A percentile compares a stretch with the other conserved stretches of the same genome.
Conservation (phyloP, 1,140 invertebrate genomes). For the Drosophila pseudoananassae region DNA sequence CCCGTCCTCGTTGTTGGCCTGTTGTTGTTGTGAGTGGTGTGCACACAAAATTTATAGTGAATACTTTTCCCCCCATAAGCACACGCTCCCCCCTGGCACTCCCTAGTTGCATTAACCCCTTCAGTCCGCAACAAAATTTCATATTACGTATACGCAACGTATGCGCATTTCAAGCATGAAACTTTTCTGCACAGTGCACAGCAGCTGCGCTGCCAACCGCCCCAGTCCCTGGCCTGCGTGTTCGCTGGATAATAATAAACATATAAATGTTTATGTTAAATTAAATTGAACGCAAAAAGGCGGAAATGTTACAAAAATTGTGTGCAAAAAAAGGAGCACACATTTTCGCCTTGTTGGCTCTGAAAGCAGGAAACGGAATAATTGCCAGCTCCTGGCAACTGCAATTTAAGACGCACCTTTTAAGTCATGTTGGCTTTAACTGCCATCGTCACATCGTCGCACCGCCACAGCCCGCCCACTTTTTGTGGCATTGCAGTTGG, state of each 20-base stretch:
- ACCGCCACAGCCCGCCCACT: background rate
- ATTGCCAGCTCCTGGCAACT: constrained; percentile 27
- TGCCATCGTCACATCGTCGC: background rate
- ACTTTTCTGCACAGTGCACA: constrained; percentile 71
- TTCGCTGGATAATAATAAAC: constrained; percentile 70
- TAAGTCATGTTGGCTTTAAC: constrained; percentile 36
- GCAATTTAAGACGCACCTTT: constrained; percentile 61
- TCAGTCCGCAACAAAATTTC: constrained; percentile 61
- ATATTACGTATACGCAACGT: constrained; percentile 78
- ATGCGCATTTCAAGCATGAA: constrained; percentile 78
- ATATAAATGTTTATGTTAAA: constrained; percentile 82
- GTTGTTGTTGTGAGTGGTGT: constrained; percentile 64
- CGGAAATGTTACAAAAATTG: constrained; percentile 75
- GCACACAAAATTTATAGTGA: constrained; percentile 73
- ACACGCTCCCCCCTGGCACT: background rate
- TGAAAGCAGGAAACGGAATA: constrained; percentile 41
- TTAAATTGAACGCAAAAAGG: constrained; percentile 80
- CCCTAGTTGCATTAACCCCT: constrained; percentile 42
- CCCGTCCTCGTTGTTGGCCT: constrained; percentile 39
- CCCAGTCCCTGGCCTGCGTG: constrained; percentile 26
- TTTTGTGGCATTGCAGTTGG: constrained; percentile 43
- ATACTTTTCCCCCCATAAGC: constrained; percentile 45
- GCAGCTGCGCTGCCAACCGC: constrained; percentile 33
- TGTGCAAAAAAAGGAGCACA: constrained; percentile 18
- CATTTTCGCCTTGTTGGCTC: constrained; percentile 67